Base-by-base conservation (phyloP, 2,797 vertebrate genomes). In the Pterois miles region DNA sequence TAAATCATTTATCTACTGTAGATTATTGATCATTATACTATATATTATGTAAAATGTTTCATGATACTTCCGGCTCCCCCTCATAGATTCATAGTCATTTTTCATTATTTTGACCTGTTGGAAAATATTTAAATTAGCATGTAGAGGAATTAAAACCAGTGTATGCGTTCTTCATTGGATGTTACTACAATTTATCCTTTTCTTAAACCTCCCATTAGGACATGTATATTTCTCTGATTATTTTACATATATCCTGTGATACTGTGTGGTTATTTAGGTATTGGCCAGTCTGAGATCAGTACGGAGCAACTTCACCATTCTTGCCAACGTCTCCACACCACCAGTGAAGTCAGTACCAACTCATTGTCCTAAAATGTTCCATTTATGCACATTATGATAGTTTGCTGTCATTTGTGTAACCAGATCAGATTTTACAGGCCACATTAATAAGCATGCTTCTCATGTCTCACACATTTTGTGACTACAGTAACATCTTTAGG, bases 211-310 rank as follows among this genome's bases (percentile, higher is more conserved):
- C 20, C 11, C 50, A 22, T 18, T 2, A n/a, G 18, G 25, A 20
- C 12, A 3, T 48, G 18, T n/a, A 20, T 8, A 50, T 74, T n/a
- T 60, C 10, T 43, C 14, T 58, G 9, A 38, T 58, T 38, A 6
- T 57, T 68, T 6, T 48, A 4, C 22, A 14, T 57, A 16, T n/a
- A 36, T 63, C 25, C n/a, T 59, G 2, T 79, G 18, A 27, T 29
- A 6, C 25, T 68, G 20, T 84, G 59, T 71, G 33, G 46, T 83
- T 8, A 29, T 84, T 36, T 81, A 97, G 97, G 96, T 97, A 38
- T 90, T 98, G 94, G 97, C 97, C 80, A 97, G 97, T 77, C 92
- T 97, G 75, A 95, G 96, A 78, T 97, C 96, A 0, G 96, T 98
- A 34, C 94, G 97, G 79, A 97, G 95, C 90, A 97, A 97, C 93